phyloP scores from a whole-genome alignment of 2,888 invertebrate genomes.

The Apodemia hepburni region DNA sequence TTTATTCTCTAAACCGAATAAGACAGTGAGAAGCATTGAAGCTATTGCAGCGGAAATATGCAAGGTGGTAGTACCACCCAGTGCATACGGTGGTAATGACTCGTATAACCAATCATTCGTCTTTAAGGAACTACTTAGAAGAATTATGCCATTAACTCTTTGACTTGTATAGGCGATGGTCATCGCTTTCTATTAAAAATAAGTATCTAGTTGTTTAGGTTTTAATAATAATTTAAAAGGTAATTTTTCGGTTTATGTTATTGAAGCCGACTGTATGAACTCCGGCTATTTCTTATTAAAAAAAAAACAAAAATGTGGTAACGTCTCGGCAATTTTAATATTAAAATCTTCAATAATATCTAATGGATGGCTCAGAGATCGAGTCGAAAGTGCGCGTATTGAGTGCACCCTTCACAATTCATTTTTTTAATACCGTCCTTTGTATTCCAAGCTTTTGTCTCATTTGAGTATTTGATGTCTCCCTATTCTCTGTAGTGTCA shows the following conservation, averaged over 20 bases:
- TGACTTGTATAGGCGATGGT: too few relatives aligned
- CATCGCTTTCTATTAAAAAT: too few relatives aligned
- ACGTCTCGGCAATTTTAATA: conserved; percentile 69
- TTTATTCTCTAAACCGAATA: too few relatives aligned
- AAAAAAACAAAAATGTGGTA: conserved; percentile 33
- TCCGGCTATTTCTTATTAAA: conserved; percentile 3
- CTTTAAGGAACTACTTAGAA: too few relatives aligned
- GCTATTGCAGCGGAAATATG: too few relatives aligned
- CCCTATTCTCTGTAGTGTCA: conserved; percentile 53
- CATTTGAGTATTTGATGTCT: conserved; percentile 63
- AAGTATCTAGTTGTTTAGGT: too few relatives aligned
- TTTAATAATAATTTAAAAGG: too few relatives aligned
- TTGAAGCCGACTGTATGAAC: conserved; percentile 8
- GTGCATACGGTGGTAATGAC: too few relatives aligned
- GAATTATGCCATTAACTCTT: too few relatives aligned
- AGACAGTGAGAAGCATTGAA: too few relatives aligned
- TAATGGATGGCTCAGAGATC: conserved; percentile 73
- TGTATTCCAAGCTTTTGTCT: conserved; percentile 59
- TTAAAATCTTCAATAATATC: conserved; percentile 81
- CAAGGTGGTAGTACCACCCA: too few relatives aligned
- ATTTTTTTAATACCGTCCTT: conserved; percentile 57
- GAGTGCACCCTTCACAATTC: conserved; percentile 58
- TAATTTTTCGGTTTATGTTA: neutral
- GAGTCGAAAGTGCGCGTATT: conserved; percentile 56
- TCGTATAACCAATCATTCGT: too few relatives aligned